Percentiles rank a stretch among this genome's conserved stretches.
Evolutionary conservation across 1,140 invertebrate species (phyloP).

Genomic region (Cyphomyrmex costatus): DNA sequence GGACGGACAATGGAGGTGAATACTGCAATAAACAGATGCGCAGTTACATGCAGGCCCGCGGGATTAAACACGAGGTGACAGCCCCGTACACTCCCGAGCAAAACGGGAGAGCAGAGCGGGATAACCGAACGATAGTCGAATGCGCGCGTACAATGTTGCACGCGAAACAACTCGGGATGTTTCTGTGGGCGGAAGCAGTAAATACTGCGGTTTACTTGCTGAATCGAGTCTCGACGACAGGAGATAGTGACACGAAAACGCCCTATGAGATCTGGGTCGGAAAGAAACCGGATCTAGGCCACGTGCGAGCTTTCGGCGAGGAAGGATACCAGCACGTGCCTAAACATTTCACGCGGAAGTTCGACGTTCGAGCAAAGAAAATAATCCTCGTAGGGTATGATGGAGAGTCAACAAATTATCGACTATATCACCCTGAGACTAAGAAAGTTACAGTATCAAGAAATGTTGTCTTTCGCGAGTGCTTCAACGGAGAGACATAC

Average conservation of each 20-base stretch:
- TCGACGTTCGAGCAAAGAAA: no score
- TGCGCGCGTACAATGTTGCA: constrained; percentile 1
- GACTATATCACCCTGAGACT: no score
- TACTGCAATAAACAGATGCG: constrained; percentile 51
- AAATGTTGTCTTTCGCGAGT: no score
- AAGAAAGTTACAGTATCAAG: no score
- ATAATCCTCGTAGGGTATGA: no score
- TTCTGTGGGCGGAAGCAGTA: constrained; percentile 29
- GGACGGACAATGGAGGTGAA: constrained; percentile 59
- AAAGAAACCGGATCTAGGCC: neutral
- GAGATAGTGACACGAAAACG: neutral
- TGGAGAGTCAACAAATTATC: no score
- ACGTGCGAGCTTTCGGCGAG: no score
- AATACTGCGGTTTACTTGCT: constrained; percentile 26
- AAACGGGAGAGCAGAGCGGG: constrained; percentile 82
- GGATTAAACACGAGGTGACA: constrained; percentile 71
- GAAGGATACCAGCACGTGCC: no score
- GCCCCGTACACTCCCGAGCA: constrained; percentile 83
- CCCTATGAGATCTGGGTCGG: neutral
- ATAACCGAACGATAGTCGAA: constrained; percentile 78
- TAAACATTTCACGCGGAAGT: no score
- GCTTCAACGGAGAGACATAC: no score
- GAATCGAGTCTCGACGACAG: neutral
- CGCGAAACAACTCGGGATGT: neutral
- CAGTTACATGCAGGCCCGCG: constrained; percentile 8